Conservation (phyloP, 1,140 invertebrate species). For the Drosophila arizonae region DNA sequence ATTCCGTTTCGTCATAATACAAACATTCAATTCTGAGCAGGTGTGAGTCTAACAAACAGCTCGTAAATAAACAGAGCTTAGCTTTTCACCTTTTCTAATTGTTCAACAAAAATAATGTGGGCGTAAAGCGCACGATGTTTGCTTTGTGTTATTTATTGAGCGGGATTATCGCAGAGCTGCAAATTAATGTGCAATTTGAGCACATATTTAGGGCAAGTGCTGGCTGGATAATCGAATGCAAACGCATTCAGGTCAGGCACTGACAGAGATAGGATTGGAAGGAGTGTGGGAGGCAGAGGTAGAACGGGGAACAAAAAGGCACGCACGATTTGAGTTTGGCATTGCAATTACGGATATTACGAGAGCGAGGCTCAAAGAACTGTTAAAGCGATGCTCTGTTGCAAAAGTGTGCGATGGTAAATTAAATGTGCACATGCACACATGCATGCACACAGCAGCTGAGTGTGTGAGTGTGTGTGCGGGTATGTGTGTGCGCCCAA, state of each 20-base stretch:
- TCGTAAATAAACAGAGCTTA: too few species aligned
- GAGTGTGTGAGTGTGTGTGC: background rate
- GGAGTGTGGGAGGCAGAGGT: background rate
- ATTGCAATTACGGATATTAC: slow-evolving; percentile 46
- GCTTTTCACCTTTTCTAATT: too few species aligned
- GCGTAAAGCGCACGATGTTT: background rate
- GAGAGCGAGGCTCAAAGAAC: slow-evolving; percentile 23
- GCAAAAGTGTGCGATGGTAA: slow-evolving; percentile 28
- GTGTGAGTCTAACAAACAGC: too few species aligned
- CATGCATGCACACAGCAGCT: background rate
- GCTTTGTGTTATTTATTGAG: slow-evolving; percentile 6
- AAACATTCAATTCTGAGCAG: too few species aligned
- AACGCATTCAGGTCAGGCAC: slow-evolving; percentile 35
- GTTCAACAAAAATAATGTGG: too few species aligned
- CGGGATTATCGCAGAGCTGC: slow-evolving; percentile 5
- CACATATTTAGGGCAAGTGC: slow-evolving; percentile 25
- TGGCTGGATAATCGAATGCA: slow-evolving; percentile 43
- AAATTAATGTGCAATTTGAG: slow-evolving; percentile 5
- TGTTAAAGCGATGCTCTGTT: slow-evolving; percentile 25
- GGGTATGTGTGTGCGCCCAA: slow-evolving; percentile 17
- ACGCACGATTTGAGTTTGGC: slow-evolving; percentile 7
- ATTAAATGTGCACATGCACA: slow-evolving; percentile 15
- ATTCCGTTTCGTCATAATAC: too few species aligned
- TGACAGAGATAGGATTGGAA: slow-evolving; percentile 2
- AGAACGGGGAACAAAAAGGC: background rate